Evolutionary conservation across 2,888 invertebrate genomes (phyloP).

Genomic region (Cyclophora albipunctata): DNA sequence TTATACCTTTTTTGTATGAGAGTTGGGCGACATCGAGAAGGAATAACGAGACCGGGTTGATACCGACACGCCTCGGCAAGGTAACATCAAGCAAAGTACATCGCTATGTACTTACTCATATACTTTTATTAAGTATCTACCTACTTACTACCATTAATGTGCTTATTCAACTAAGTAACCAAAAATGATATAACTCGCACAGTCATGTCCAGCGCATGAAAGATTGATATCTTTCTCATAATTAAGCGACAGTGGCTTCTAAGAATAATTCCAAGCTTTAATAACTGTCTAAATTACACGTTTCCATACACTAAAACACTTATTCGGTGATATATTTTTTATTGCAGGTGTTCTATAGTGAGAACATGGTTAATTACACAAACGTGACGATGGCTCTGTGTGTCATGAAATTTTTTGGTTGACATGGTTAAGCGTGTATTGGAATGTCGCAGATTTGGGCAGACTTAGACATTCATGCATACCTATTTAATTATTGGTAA

Average conservation of each 20-base stretch:
- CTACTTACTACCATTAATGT: too few relatives aligned
- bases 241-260: conserved; percentile 24
- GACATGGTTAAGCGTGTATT: neutral
- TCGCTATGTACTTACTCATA: too few relatives aligned
- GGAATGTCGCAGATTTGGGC: neutral
- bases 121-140: too few relatives aligned
- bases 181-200: too few relatives aligned
- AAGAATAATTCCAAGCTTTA: conserved; percentile 26
- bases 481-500: too few relatives aligned
- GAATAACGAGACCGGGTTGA: too few relatives aligned
- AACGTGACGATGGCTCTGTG: conserved; percentile 17
- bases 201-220: neutral
- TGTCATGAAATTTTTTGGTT: neutral
- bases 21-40: too few relatives aligned
- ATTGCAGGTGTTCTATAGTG: conserved; percentile 14
- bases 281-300: conserved; percentile 29
- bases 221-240: conserved; percentile 21
- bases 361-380: conserved; percentile 24
- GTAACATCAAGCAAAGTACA: too few relatives aligned
- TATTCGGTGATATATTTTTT: conserved; percentile 21
- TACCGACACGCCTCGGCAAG: too few relatives aligned
- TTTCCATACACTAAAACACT: conserved; percentile 24
- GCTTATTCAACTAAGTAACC: too few relatives aligned
- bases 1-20: too few relatives aligned
- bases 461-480: neutral